Evolutionary conservation across 2,113 vertebrate genomes (phyloP), one percentile per base, ranked within the genome.

Genomic region (Amblyornis subalaris): DNA sequence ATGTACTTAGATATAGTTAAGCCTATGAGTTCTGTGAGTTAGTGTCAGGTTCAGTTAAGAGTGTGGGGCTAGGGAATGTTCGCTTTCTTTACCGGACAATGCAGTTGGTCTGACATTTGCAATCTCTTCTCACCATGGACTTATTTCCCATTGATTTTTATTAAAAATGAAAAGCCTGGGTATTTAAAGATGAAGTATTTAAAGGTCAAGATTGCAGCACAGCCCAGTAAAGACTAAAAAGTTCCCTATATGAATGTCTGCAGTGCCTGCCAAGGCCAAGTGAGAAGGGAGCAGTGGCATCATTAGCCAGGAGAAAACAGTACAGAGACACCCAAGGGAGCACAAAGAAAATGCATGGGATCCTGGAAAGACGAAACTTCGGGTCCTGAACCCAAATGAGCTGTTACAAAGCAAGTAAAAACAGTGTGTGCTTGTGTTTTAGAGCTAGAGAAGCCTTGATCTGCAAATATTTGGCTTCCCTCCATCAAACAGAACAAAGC

Each of bases 131-230:
- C 67, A 85, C 71, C 55, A 40, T 36, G 45, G 91, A 73, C 89
- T 93, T 73, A 75, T 33, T 89, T 94, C 55, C 74, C 93, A 74
- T 45, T 88, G 93, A 91, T 95, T 97, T 91, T 82, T 93, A 94
- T 88, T 92, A 91, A 76, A 95, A 93, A 66, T 70, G 78, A 95
- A 95, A 91, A 91, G 67, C 66, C 71, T 73, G 40, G 17, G 25
- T 91, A 88, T 95, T 95, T 96, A 91, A 92, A 95, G 85, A 90
- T 58, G 85, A 91, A 83, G 72, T 83, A 58, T 88, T 93, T 95
- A 95, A 95, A 95, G 94, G 95, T 96, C 94, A 97, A 88, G 72
- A 90, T 55, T 64, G 72, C 94, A 90, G 91, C 72, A 85, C 1
- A 85, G 64, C 55, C 85, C 91, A 77, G 77, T 29, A 65, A 93